Evolutionary conservation across 2,888 invertebrate species (phyloP).

Genomic region (Phaedon cochleariae): DNA sequence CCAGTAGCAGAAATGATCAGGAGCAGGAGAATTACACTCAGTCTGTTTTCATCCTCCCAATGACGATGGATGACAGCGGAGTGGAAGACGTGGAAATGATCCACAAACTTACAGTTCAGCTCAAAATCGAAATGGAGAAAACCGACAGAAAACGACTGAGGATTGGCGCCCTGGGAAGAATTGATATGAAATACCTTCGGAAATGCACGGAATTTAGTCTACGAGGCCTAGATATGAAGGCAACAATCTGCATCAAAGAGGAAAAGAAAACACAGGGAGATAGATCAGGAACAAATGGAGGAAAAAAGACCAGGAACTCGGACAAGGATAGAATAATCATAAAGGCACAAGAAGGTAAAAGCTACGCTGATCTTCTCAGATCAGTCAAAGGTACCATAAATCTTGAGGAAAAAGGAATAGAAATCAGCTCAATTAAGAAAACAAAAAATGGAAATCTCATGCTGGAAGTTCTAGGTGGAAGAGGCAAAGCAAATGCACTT

Average conservation of each 20-base stretch:
- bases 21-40: background rate
- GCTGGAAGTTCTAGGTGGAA: no score
- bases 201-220: background rate
- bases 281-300: background rate
- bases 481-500: no score
- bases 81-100: background rate
- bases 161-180: background rate
- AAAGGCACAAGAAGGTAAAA: background rate
- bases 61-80: background rate
- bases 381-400: no score
- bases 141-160: background rate
- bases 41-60: background rate
- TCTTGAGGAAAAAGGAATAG: no score
- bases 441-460: no score
- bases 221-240: background rate
- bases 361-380: no score
- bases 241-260: background rate
- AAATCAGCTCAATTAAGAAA: no score
- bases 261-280: background rate
- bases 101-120: background rate
- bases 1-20: no score
- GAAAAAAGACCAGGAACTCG: background rate
- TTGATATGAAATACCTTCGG: background rate
- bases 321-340: background rate
- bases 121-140: background rate